Evolutionary conservation across 23 tunicate species (phyloP).

Genomic region (Phallusia fumigata): DNA sequence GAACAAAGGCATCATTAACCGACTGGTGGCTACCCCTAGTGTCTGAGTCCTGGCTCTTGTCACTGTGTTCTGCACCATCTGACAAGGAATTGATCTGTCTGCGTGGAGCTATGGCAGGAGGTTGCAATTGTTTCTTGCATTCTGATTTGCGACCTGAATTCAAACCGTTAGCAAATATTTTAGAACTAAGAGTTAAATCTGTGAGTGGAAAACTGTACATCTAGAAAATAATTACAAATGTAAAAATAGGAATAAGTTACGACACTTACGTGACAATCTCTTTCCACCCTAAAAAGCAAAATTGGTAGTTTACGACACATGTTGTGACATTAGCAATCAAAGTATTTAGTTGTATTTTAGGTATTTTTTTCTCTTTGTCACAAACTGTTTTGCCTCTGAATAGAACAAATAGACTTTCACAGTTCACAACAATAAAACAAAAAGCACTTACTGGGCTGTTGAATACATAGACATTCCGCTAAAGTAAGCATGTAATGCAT

Average conservation of each 20-base stretch:
- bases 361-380: no score
- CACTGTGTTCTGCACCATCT: neutral
- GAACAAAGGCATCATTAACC: neutral
- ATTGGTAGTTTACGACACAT: neutral
- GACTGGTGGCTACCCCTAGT: conserved; percentile 15
- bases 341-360: no score
- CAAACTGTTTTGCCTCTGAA: no score
- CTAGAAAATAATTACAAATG: no score
- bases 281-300: conserved; percentile 61
- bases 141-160: conserved; percentile 31
- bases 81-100: conserved; percentile 10
- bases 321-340: neutral
- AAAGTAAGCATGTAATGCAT: neutral
- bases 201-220: neutral
- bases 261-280: conserved; percentile 56
- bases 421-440: neutral
- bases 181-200: neutral
- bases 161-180: neutral
- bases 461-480: conserved; percentile 23
- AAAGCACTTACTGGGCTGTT: conserved; percentile 21
- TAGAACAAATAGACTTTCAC: neutral
- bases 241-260: neutral
- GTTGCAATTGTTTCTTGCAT: neutral
- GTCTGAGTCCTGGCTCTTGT: neutral
- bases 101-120: conserved; percentile 7